These are phyloP conservation scores for Tolmerus cingulatus DNA, from an alignment of 2,888 invertebrate genomes.

Conservation along the genomic window DNA sequence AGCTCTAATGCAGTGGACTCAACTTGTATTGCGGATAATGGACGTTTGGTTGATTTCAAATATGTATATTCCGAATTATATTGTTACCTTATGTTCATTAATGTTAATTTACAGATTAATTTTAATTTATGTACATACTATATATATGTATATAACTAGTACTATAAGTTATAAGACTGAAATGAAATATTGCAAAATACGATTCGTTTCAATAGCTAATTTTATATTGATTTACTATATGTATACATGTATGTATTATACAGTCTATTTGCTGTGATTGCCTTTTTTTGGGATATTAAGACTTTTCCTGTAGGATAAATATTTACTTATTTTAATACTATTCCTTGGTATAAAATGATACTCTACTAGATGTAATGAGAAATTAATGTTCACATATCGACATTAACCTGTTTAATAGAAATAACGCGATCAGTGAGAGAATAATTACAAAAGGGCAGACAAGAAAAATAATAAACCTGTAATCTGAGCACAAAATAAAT, in stretches of 20 bases:
- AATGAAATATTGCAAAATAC: neutral
- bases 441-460: neutral
- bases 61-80: too few relatives aligned
- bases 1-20: too few relatives aligned
- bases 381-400: neutral
- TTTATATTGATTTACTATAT: too few relatives aligned
- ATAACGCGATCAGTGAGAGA: neutral
- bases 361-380: neutral
- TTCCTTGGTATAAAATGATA: neutral
- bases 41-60: too few relatives aligned
- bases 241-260: neutral
- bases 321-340: neutral
- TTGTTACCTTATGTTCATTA: too few relatives aligned
- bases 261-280: neutral
- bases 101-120: neutral
- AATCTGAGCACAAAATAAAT: neutral
- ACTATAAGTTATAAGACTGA: neutral
- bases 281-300: neutral
- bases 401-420: neutral
- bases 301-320: neutral
- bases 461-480: neutral
- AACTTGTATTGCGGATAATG: too few relatives aligned
- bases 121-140: neutral
- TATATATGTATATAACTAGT: neutral
- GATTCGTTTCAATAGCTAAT: too few relatives aligned